These are phyloP conservation scores for Caenorhabditis macrosperma DNA, from an alignment of 2,888 invertebrate genomes.

Conservation along the genomic window DNA sequence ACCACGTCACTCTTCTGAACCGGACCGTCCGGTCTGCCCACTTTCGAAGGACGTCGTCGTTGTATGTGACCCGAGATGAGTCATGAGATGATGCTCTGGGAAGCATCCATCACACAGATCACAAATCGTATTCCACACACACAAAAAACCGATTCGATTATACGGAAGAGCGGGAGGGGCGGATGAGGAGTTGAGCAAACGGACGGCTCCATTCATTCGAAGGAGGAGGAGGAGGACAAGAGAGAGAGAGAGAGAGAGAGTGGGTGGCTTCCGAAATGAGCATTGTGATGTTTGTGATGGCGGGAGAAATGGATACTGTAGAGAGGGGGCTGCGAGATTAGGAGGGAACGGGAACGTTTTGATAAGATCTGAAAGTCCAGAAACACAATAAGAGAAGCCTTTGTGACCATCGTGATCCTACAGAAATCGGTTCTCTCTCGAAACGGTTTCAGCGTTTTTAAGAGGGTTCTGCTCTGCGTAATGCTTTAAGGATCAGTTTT, in stretches of 20 bases:
- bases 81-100: background rate
- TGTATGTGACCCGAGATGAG: background rate
- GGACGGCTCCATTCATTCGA: background rate
- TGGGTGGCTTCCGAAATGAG: slow-evolving; percentile 7
- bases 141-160: background rate
- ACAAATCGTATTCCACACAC: background rate
- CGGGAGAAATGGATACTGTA: slow-evolving; percentile 1
- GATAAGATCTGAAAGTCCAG: no score
- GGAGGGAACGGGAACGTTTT: background rate
- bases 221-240: background rate
- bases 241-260: background rate
- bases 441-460: no score
- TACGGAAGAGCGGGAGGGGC: background rate
- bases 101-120: background rate
- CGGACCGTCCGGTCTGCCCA: background rate
- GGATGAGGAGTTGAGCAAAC: slow-evolving; percentile 52
- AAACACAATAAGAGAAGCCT: no score
- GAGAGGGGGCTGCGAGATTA: background rate
- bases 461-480: no score
- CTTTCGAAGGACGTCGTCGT: background rate
- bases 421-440: no score
- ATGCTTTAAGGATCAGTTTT: no score
- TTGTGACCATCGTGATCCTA: no score
- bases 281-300: background rate
- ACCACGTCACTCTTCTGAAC: background rate